Conservation (phyloP, 37 sponge, comb jelly and placozoan species). For the Tethya wilhelma region DNA sequence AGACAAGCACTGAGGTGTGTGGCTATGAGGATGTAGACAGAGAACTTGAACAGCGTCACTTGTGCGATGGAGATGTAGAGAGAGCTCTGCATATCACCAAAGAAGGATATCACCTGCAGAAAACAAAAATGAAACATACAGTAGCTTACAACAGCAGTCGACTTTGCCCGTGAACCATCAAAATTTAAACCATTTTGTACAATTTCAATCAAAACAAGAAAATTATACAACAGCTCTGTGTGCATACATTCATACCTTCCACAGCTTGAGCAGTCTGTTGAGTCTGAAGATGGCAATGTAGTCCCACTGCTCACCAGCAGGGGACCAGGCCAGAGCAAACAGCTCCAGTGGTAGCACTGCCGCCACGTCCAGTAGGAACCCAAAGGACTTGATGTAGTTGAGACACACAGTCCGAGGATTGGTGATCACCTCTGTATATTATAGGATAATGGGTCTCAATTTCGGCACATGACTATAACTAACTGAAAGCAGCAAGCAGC, state of each 20-base stretch:
- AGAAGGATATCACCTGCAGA: constrained; percentile 54
- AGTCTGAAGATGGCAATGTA: constrained; percentile 52
- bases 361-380: constrained; percentile 61
- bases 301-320: constrained; percentile 20
- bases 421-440: constrained; percentile 18
- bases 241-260: constrained; percentile 66
- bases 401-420: constrained; percentile 6
- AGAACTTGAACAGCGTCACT: constrained; percentile 57
- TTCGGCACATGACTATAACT: no score
- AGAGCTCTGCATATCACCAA: constrained; percentile 59
- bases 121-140: background rate
- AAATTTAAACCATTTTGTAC: no score
- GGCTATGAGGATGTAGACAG: constrained; percentile 57
- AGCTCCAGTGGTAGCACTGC: constrained; percentile 74
- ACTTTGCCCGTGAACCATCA: background rate
- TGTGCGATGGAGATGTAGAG: constrained; percentile 60
- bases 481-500: no score
- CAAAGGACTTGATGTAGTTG: constrained; percentile 32
- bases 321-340: constrained; percentile 23
- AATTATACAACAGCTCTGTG: background rate
- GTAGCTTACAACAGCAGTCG: background rate
- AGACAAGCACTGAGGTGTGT: constrained; percentile 72
- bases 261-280: constrained; percentile 76
- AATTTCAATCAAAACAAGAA: no score
- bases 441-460: background rate